Percentiles rank a stretch among this genome's conserved stretches.
Evolutionary conservation across 2,888 invertebrate species (phyloP).

Genomic region (Aproaerema taeniolella): DNA sequence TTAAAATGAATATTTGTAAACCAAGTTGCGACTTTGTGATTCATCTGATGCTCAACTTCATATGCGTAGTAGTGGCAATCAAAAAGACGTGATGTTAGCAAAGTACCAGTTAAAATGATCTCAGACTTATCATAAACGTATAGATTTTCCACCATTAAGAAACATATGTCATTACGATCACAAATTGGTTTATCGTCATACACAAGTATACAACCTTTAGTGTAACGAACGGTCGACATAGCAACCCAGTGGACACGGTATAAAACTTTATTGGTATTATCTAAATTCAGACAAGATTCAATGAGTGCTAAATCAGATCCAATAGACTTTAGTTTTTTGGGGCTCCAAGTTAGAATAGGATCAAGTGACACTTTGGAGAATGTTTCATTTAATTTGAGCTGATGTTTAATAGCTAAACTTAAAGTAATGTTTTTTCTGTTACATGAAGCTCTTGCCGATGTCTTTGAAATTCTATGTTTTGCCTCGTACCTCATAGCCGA

Average conservation of each 20-base stretch:
- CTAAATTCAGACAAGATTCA: neutral
- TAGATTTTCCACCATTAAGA: conserved; percentile 2
- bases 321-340: neutral
- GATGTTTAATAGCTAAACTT: conserved; percentile 14
- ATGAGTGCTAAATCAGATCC: neutral
- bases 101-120: conserved; percentile 4
- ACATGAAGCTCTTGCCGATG: conserved; percentile 12
- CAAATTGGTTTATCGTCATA: neutral
- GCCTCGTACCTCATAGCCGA: conserved; percentile 19
- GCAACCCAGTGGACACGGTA: no score
- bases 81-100: conserved; percentile 4
- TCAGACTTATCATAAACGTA: conserved; percentile 1
- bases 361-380: conserved; percentile 1
- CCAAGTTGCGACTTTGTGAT: no score
- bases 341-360: conserved; percentile 1
- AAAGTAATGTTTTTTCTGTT: conserved; percentile 13
- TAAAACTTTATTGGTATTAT: no score
- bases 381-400: conserved; percentile 9
- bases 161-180: neutral
- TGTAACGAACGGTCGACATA: no score
- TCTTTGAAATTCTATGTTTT: conserved; percentile 18
- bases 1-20: no score
- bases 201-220: neutral
- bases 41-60: no score
- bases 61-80: conserved; percentile 5